Base-by-base conservation (phyloP, 2,888 invertebrate species). In the Apamea anceps region DNA sequence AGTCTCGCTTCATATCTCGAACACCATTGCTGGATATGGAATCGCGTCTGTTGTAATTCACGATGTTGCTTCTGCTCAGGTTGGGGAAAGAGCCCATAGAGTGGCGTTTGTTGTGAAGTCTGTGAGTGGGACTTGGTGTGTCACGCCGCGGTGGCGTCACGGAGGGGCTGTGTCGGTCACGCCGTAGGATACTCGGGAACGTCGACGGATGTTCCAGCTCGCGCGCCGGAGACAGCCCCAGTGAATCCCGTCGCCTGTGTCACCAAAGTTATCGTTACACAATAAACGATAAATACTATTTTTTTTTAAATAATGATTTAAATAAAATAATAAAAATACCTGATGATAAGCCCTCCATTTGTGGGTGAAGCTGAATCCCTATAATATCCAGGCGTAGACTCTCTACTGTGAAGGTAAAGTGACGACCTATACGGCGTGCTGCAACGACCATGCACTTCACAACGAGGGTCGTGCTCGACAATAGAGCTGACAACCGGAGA, bases 171-270 rank as follows among this genome's bases (percentile, higher is more conserved):
- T 97, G 93, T 0, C 97, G 96, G 88, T 98, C 98, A 77, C 97
- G 97, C 1, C 98, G 96, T 77, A 98, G 95, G 66, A 97, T 97
- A 86, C 97, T 97, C 72, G 98, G 98, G 91, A 98, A 98, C 48
- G 97, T 97, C 42, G 98, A 98, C 0, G 98, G 98, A 92, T 98
- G 98, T 87, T 97, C 97, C 85, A 98, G 88, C 87, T 98, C 98
- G 8, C 97, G 96, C 93, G 90, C 97, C 82, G 96, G 97, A 79
- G 97, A 97, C 82, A 97, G 92, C 62, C 97, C 97, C 85, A 97
- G 91, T 12, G 98, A 98, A 80, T 98, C 97, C 67, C 98, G 96
- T 80, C 98, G 96, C 93, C 97, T 97, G 93, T 95, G 91, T 88
- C 85, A 93, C 88, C 81, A 92, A 82, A 89, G 81, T 87, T 86